Percentiles rank a stretch among this genome's conserved stretches.
Conservation (phyloP, 2,113 vertebrate genomes). For the Cyanoramphus novaezelandiae region DNA sequence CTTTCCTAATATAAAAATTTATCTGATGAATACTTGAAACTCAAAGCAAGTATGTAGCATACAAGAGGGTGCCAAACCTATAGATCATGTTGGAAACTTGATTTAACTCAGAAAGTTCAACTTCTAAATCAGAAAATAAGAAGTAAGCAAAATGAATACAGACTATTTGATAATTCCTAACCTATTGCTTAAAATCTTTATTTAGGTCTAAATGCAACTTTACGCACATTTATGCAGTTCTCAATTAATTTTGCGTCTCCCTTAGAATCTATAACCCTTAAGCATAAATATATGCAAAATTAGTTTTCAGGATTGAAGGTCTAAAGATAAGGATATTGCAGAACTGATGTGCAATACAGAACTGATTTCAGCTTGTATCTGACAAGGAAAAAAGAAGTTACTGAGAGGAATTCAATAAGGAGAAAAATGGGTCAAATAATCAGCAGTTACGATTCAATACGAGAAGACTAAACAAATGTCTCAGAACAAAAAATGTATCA, state of each 20-base stretch:
- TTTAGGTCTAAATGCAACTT: not conserved
- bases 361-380: not conserved
- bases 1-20: not conserved
- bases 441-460: not conserved
- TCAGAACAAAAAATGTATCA: not conserved
- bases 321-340: not conserved
- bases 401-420: constrained; percentile 2
- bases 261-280: not conserved
- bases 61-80: not conserved
- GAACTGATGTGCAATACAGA: not conserved
- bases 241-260: not conserved
- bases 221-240: not conserved
- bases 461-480: constrained; percentile 29
- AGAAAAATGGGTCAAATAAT: constrained; percentile 40
- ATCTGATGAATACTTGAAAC: constrained; percentile 14
- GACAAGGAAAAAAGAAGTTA: not conserved
- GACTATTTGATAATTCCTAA: not conserved
- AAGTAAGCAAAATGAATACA: not conserved
- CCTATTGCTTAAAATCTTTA: not conserved
- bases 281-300: not conserved
- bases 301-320: not conserved
- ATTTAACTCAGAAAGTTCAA: not conserved
- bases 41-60: not conserved
- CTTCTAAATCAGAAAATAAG: constrained; percentile 14
- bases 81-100: not conserved